A percentile compares a stretch with the other conserved stretches of the same genome.
Conservation (phyloP, 2,113 vertebrate species). For the Cygnus atratus region DNA sequence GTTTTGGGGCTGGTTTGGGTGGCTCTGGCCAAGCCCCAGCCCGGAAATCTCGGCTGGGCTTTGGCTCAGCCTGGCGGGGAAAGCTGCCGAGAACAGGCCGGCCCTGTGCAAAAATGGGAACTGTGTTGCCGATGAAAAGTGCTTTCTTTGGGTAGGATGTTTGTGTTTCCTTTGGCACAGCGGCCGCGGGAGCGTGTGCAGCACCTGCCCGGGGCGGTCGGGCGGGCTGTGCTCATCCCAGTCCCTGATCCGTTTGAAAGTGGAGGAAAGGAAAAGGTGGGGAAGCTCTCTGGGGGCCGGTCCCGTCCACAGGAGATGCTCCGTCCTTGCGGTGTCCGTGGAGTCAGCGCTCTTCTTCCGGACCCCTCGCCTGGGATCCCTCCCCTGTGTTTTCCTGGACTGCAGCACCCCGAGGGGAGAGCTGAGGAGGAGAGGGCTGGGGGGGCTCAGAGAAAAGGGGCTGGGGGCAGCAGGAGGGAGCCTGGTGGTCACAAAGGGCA, state of each 20-base stretch:
- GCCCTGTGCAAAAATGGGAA: conserved; percentile 44
- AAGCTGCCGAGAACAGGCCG: conserved; percentile 15
- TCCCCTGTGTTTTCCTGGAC: not conserved
- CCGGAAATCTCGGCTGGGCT: not conserved
- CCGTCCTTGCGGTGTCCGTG: too few relatives aligned
- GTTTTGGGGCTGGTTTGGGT: not conserved
- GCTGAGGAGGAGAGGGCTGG: not conserved
- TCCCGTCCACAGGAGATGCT: not conserved
- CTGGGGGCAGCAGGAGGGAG: not conserved
- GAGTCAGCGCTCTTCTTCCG: not conserved
- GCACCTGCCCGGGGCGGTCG: not conserved
- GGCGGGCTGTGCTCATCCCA: not conserved
- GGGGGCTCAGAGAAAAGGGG: not conserved
- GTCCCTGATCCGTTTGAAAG: not conserved
- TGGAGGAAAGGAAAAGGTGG: not conserved
- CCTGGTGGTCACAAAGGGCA: not conserved
- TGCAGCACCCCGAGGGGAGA: not conserved
- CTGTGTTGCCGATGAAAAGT: conserved; percentile 55
- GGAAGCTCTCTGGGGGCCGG: not conserved
- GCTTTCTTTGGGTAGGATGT: conserved; percentile 62
- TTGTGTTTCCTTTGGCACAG: conserved; percentile 60
- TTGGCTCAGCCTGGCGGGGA: not conserved
- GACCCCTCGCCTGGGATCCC: not conserved
- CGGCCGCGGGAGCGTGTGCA: not conserved
- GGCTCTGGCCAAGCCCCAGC: not conserved